These are phyloP conservation scores for Hestina assimilis DNA, from an alignment of 1,140 invertebrate species.

Conservation along the genomic window DNA sequence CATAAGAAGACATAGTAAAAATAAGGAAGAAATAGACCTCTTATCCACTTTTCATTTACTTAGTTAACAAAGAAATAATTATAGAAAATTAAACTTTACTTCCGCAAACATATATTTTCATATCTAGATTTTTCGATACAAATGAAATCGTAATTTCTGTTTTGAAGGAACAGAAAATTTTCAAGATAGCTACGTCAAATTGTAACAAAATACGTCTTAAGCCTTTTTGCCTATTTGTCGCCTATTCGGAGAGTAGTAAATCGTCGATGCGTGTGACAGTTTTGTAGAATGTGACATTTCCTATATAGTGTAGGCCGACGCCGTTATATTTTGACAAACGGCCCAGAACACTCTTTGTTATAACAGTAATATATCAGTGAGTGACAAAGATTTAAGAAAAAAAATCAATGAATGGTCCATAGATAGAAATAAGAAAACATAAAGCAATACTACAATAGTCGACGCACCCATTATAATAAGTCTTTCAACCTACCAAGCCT, in stretches of 20 bases:
- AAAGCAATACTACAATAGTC: background rate
- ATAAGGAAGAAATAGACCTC: too few relatives aligned
- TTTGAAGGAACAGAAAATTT: too few relatives aligned
- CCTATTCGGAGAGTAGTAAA: constrained; percentile 24
- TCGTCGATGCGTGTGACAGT: constrained; percentile 38
- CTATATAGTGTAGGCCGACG: constrained; percentile 58
- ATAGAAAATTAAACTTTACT: too few relatives aligned
- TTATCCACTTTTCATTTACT: too few relatives aligned
- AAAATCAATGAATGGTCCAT: constrained; percentile 37
- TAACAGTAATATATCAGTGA: constrained; percentile 59
- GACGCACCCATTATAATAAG: background rate
- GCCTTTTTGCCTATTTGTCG: constrained; percentile 22
- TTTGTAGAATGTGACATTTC: constrained; percentile 45
- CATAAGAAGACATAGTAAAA: too few relatives aligned
- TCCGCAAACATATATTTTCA: too few relatives aligned
- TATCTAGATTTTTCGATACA: too few relatives aligned
- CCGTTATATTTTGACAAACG: constrained; percentile 71
- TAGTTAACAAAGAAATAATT: too few relatives aligned
- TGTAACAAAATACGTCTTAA: constrained; percentile 15
- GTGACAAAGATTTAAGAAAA: constrained; percentile 46
- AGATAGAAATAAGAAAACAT: background rate
- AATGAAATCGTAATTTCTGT: too few relatives aligned
- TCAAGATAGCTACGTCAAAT: constrained; percentile 3
- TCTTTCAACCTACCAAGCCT: constrained; percentile 1
- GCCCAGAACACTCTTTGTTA: constrained; percentile 60